Evolutionary conservation across 2,113 vertebrate species (phyloP).

Genomic region (Pelecanoides urinatrix): DNA sequence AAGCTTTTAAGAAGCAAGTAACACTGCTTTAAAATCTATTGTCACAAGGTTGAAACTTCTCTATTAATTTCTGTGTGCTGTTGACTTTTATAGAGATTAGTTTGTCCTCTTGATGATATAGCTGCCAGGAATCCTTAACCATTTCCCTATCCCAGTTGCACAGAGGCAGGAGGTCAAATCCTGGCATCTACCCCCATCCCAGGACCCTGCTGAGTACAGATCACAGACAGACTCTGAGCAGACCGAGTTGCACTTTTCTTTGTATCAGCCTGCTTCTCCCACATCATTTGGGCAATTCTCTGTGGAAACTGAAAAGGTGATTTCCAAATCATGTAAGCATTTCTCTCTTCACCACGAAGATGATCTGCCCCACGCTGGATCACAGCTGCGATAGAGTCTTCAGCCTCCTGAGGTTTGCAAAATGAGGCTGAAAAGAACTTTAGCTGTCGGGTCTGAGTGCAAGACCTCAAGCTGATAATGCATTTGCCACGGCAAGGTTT

Average conservation of each 20-base stretch:
- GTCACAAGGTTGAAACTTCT: background rate
- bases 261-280: background rate
- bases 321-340: background rate
- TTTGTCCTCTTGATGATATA: background rate
- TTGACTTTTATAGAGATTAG: background rate
- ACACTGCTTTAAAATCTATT: background rate
- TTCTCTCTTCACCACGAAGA: background rate
- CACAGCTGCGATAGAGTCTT: background rate
- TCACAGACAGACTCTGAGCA: background rate
- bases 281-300: background rate
- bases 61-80: background rate
- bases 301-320: background rate
- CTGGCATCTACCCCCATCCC: background rate
- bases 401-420: background rate
- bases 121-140: background rate
- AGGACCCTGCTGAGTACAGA: background rate
- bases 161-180: background rate
- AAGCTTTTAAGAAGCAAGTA: background rate
- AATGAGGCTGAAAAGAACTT: background rate
- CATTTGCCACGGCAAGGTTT: background rate
- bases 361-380: background rate
- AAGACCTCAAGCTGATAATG: background rate
- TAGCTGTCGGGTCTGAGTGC: background rate
- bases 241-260: fast-evolving
- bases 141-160: background rate